Conservation (phyloP, 2,113 vertebrate species). For the Garra rufa region DNA sequence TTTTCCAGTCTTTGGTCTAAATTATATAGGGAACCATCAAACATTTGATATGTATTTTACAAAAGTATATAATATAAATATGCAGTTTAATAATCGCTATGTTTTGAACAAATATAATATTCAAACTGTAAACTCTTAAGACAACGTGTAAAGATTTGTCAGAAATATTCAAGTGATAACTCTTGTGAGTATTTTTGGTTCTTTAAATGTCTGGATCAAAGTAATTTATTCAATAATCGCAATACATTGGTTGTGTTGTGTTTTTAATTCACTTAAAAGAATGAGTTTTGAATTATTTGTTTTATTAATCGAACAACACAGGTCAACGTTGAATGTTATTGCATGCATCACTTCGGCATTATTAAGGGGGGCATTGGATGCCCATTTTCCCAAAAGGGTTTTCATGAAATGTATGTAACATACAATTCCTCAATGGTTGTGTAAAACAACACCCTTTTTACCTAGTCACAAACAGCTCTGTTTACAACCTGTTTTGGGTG, state of each 20-base stretch:
- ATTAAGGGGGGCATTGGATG: too few species aligned
- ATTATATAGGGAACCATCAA: too few species aligned
- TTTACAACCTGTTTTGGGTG: too few species aligned
- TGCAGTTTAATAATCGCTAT: neutral
- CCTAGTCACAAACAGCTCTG: too few species aligned
- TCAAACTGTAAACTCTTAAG: neutral
- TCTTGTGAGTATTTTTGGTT: neutral
- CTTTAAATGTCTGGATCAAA: neutral
- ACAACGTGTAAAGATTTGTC: neutral
- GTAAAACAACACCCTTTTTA: too few species aligned
- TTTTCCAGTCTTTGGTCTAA: too few species aligned
- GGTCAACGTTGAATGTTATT: neutral
- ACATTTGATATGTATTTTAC: too few species aligned
- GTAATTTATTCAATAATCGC: neutral
- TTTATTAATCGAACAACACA: neutral
- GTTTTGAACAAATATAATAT: neutral
- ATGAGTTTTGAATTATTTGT: neutral
- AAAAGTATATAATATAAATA: neutral
- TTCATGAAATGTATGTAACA: too few species aligned
- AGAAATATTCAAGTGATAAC: neutral
- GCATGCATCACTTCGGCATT: neutral
- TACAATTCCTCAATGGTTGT: too few species aligned
- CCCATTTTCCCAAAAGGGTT: too few species aligned
- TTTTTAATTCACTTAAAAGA: neutral
- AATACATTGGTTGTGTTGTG: neutral